These are phyloP conservation scores for Aleadryas rufinucha DNA, from an alignment of 2,113 vertebrate genomes.

Conservation along the genomic window DNA sequence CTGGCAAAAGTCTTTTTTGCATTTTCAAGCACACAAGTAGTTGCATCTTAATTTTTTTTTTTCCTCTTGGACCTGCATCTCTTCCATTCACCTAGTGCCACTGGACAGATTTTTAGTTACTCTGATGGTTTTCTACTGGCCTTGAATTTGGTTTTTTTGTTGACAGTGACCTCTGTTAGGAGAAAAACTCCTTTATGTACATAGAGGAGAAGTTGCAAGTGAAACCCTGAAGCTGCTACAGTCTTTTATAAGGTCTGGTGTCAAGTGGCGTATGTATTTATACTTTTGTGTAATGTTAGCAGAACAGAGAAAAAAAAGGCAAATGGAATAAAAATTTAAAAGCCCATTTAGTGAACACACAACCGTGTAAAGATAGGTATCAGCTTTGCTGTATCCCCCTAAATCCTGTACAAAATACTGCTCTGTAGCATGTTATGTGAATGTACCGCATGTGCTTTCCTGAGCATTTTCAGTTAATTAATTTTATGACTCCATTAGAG, in stretches of 20 bases:
- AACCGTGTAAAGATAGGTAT: not conserved
- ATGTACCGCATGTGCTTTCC: not conserved
- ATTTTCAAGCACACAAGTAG: not conserved
- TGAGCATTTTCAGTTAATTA: not conserved
- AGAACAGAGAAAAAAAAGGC: not conserved
- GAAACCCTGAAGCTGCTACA: not conserved
- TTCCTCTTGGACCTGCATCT: not conserved
- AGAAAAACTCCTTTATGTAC: not conserved
- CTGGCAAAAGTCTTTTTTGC: not conserved
- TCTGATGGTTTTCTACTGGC: not conserved
- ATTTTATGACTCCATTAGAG: not conserved
- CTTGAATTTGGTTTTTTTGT: not conserved
- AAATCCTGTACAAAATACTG: not conserved
- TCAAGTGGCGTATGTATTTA: not conserved
- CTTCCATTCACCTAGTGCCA: not conserved
- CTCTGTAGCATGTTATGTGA: not conserved
- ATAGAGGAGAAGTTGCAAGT: not conserved
- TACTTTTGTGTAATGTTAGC: not conserved
- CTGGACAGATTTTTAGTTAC: not conserved
- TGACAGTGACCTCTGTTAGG: not conserved
- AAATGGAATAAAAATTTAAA: not conserved
- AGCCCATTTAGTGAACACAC: not conserved
- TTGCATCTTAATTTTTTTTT: not conserved
- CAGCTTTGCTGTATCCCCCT: not conserved
- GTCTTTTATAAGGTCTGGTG: not conserved